phyloP scores from a whole-genome alignment of 2,888 invertebrate genomes.

The Pterostichus niger region DNA sequence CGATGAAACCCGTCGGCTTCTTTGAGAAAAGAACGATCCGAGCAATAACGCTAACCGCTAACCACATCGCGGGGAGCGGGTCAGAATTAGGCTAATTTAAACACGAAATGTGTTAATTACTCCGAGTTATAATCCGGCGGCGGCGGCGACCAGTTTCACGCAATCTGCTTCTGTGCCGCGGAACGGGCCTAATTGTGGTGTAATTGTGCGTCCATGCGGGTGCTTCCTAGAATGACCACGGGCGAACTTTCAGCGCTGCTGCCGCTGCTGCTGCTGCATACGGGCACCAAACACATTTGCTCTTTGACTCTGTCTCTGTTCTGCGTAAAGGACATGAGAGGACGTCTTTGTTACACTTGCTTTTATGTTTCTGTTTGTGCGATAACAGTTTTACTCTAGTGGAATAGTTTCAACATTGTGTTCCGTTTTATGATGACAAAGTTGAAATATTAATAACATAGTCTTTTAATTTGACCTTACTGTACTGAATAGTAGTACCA shows the following conservation, averaged over 20 bases:
- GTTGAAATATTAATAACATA: conserved; percentile 7
- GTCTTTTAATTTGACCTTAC: not conserved
- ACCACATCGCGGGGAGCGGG: conserved; percentile 20
- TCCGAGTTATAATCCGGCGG: conserved; percentile 30
- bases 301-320: not conserved
- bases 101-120: conserved; percentile 55
- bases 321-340: not conserved
- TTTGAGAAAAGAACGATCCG: conserved; percentile 2
- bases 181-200: conserved; percentile 42
- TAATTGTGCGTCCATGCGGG: conserved; percentile 56
- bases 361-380: not conserved
- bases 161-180: conserved; percentile 44
- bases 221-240: conserved; percentile 39
- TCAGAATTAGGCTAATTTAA: conserved; percentile 45
- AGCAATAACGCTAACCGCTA: conserved; percentile 31
- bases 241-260: not conserved
- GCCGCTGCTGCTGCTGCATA: conserved; percentile 22
- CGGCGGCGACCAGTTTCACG: conserved; percentile 42
- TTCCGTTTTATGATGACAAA: not conserved
- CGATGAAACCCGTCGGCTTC: too few species aligned
- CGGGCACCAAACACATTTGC: conserved; percentile 11
- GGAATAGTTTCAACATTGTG: not conserved
- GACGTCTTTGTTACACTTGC: conserved; percentile 1
- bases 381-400: conserved; percentile 2
- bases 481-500: too few species aligned